A percentile compares a stretch with the other conserved stretches of the same genome.
Evolutionary conservation across 2,113 vertebrate genomes (phyloP).

Genomic region (Trematomus loennbergii): DNA sequence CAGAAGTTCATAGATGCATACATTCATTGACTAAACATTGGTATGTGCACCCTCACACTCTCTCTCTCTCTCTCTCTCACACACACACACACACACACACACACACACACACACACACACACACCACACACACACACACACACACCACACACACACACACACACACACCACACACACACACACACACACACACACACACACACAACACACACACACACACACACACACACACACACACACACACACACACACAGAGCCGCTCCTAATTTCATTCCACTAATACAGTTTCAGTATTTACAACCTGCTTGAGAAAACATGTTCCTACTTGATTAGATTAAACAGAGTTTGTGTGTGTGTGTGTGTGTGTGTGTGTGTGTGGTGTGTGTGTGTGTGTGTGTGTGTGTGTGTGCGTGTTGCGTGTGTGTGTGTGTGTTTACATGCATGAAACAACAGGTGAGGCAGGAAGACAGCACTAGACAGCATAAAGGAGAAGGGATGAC

Average conservation of each 20-base stretch:
- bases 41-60: slow-evolving; percentile 6
- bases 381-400: slow-evolving; percentile 28
- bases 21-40: slow-evolving; percentile 7
- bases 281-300: slow-evolving; percentile 75
- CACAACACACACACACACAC: slow-evolving; percentile 7
- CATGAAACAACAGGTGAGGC: slow-evolving; percentile 76
- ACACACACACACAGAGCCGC: slow-evolving; percentile 25
- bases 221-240: slow-evolving; percentile 3
- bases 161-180: slow-evolving; percentile 9
- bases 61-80: too few relatives aligned
- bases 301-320: slow-evolving; percentile 74
- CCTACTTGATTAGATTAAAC: slow-evolving; percentile 75
- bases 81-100: background rate
- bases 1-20: slow-evolving; percentile 11
- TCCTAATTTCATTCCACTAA: slow-evolving; percentile 71
- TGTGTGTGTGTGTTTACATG: slow-evolving; percentile 52
- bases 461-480: slow-evolving; percentile 39
- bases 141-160: slow-evolving; percentile 5
- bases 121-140: background rate
- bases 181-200: background rate
- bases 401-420: slow-evolving; percentile 17
- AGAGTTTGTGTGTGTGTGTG: slow-evolving; percentile 20
- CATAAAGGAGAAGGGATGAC: slow-evolving; percentile 33
- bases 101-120: slow-evolving; percentile 5
- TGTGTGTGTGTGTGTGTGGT: slow-evolving; percentile 33